phyloP scores from a whole-genome alignment of 2,113 vertebrate genomes.

The Alces alces region DNA sequence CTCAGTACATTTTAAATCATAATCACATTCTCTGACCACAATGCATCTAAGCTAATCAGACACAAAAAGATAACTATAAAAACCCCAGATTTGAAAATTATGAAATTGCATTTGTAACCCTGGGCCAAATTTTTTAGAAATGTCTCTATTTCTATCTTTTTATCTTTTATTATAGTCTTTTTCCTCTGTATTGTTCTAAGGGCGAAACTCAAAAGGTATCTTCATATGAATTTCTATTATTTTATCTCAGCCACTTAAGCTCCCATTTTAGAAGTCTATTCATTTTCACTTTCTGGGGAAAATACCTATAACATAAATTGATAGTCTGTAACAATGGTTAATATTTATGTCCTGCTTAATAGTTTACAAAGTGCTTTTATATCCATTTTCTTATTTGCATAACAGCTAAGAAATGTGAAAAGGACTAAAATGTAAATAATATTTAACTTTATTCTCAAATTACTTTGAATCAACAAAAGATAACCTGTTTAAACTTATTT shows the following conservation, averaged over 20 bases:
- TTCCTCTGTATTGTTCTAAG: neutral
- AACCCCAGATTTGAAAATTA: conserved; percentile 1
- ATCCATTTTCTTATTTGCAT: conserved; percentile 2
- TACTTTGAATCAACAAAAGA: conserved; percentile 39
- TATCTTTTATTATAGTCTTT: neutral
- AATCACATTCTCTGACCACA: neutral
- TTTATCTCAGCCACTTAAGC: neutral
- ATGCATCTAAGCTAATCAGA: neutral
- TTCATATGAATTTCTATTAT: neutral
- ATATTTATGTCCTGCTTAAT: neutral
- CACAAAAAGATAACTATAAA: neutral
- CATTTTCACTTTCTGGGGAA: neutral
- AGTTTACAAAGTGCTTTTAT: neutral
- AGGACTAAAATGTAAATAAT: neutral
- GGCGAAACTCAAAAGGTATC: neutral
- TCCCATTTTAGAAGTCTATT: neutral
- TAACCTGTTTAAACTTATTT: conserved; percentile 30
- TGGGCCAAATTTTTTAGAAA: neutral
- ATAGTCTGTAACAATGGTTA: neutral
- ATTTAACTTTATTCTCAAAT: conserved; percentile 7
- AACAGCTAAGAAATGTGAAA: conserved; percentile 43
- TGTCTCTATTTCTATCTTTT: neutral
- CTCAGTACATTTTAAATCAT: conserved; percentile 1
- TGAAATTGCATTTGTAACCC: neutral
- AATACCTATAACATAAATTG: neutral